phyloP scores from a whole-genome alignment of 2,797 vertebrate genomes.

The Lates japonicus region DNA sequence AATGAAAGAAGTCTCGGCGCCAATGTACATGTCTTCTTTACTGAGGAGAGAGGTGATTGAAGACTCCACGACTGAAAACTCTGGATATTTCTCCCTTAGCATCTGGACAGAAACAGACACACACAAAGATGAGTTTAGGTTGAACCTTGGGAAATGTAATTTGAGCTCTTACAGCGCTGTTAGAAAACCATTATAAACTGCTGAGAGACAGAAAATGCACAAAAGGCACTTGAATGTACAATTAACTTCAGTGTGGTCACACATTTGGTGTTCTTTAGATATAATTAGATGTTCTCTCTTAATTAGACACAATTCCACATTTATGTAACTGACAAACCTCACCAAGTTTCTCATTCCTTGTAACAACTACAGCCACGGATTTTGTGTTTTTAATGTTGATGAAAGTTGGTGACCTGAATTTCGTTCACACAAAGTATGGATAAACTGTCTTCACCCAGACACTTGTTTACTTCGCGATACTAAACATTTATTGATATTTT shows the following conservation, averaged over 20 bases:
- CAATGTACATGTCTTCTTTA: conserved; percentile 90
- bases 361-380: conserved; percentile 32
- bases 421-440: neutral
- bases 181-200: conserved; percentile 7
- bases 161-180: neutral
- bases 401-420: conserved; percentile 2
- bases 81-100: conserved; percentile 80
- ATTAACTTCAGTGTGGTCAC: conserved; percentile 26
- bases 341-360: conserved; percentile 44
- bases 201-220: conserved; percentile 8
- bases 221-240: conserved; percentile 34
- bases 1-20: too few species aligned
- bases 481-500: too few species aligned
- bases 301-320: conserved; percentile 52
- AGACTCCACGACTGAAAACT: conserved; percentile 86
- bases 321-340: conserved; percentile 36
- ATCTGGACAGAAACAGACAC: conserved; percentile 72
- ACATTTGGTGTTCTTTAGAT: conserved; percentile 37
- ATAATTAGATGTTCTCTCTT: conserved; percentile 57
- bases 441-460: neutral
- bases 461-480: too few species aligned
- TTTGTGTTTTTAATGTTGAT: conserved; percentile 21
- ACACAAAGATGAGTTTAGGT: conserved; percentile 18
- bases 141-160: neutral
- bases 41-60: conserved; percentile 94